These are phyloP conservation scores for Drosophila crucigera DNA, from an alignment of 2,888 invertebrate genomes.

Conservation along the genomic window DNA sequence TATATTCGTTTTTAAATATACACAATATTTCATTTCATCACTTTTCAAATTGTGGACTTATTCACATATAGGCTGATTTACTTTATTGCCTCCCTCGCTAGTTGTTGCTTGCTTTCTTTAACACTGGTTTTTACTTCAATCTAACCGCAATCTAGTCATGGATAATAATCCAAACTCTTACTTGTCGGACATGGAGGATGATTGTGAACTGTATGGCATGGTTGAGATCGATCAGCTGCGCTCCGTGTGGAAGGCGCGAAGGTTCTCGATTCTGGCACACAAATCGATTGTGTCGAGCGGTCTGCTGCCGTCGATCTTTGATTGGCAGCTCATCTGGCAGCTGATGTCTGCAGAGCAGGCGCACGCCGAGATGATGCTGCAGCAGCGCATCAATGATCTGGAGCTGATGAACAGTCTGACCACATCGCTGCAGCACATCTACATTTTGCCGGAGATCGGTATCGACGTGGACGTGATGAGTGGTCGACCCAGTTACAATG, in stretches of 20 bases:
- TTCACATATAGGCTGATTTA: no score
- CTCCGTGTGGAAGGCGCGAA: constrained; percentile 37
- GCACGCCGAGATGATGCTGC: constrained; percentile 30
- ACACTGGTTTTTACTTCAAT: not conserved
- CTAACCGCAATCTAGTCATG: constrained; percentile 30
- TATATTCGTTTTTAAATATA: no score
- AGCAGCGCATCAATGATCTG: constrained; percentile 49
- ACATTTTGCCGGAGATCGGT: constrained; percentile 25
- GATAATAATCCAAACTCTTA: constrained; percentile 12
- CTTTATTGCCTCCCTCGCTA: no score
- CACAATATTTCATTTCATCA: no score
- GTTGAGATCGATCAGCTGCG: constrained; percentile 48
- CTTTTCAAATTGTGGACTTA: no score
- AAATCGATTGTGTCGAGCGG: constrained; percentile 35
- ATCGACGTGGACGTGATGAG: constrained; percentile 32
- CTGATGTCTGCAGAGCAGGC: constrained; percentile 42
- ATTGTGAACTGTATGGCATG: constrained; percentile 36
- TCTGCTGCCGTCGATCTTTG: constrained; percentile 51
- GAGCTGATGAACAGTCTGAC: constrained; percentile 43
- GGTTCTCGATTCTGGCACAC: constrained; percentile 37
- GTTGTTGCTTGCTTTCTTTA: not conserved
- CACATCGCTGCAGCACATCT: constrained; percentile 50
- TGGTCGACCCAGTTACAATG: constrained; percentile 44
- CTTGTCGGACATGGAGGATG: constrained; percentile 25
- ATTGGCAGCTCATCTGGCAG: constrained; percentile 44